These are phyloP conservation scores for Stenotaenia linearis DNA, from an alignment of 2,888 invertebrate species.

Conservation along the genomic window DNA sequence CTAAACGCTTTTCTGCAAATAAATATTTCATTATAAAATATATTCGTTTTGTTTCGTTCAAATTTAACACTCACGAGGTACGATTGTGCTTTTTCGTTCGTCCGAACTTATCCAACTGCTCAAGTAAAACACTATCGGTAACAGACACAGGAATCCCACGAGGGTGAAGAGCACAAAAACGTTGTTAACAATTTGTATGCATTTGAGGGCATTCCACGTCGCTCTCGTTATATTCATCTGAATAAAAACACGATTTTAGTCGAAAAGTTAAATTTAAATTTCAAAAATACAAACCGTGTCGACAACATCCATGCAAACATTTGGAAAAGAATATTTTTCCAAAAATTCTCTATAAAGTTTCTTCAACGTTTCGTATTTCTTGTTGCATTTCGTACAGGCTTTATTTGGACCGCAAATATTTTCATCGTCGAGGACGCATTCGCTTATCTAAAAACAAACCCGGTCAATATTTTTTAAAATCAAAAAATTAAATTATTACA, in stretches of 20 bases:
- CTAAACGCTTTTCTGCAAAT: conserved; percentile 46
- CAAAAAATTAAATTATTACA: neutral
- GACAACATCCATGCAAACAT: conserved; percentile 62
- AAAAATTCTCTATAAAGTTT: conserved; percentile 54
- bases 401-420: conserved; percentile 40
- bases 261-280: neutral
- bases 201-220: conserved; percentile 58
- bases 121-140: conserved; percentile 57
- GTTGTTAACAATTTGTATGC: conserved; percentile 54
- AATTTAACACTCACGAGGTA: conserved; percentile 38
- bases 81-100: conserved; percentile 39
- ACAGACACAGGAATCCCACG: conserved; percentile 52
- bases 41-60: neutral
- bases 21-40: neutral
- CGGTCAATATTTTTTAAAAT: neutral
- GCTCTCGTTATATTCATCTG: conserved; percentile 62
- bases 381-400: conserved; percentile 54
- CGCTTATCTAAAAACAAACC: conserved; percentile 31
- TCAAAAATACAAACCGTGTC: conserved; percentile 54
- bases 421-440: conserved; percentile 38
- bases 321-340: conserved; percentile 54
- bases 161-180: conserved; percentile 56
- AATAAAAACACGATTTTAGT: conserved; percentile 38
- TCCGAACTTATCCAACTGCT: conserved; percentile 44
- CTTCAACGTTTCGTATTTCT: conserved; percentile 54